Evolutionary conservation across 2,113 vertebrate species (phyloP).

Genomic region (Podiceps cristatus): DNA sequence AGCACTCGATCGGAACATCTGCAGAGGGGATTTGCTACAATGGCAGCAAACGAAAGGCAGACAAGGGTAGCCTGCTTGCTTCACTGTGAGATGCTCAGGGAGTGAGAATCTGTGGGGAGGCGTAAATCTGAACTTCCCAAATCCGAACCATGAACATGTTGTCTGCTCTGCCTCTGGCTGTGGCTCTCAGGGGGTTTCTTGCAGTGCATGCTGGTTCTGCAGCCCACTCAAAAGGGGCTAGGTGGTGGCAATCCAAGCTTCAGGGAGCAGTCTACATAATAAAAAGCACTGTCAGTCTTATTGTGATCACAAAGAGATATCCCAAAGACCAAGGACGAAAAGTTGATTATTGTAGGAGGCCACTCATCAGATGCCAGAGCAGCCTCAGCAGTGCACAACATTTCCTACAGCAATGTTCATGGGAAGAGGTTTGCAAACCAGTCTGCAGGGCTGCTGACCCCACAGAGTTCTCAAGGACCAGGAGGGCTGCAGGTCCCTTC

Average conservation of each 20-base stretch:
- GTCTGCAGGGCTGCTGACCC: neutral
- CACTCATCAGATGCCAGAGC: accelerated
- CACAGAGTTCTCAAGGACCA: neutral
- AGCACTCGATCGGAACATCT: neutral
- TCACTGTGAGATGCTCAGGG: neutral
- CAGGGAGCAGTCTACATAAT: neutral
- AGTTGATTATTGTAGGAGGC: neutral
- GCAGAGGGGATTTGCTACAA: neutral
- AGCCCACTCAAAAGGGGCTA: neutral
- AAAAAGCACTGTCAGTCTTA: neutral
- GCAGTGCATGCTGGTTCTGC: neutral
- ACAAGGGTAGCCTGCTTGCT: neutral
- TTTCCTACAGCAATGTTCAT: neutral
- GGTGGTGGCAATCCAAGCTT: neutral
- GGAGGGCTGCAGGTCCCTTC: neutral
- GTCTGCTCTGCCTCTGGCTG: neutral
- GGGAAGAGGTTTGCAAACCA: neutral
- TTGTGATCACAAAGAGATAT: neutral
- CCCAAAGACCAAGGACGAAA: neutral
- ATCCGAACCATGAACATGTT: accelerated
- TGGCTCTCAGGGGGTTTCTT: neutral
- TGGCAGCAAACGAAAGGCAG: neutral
- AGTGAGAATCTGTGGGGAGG: accelerated
- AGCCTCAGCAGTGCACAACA: accelerated
- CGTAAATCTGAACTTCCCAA: neutral